A percentile compares a stretch with the other conserved stretches of the same genome.
phyloP scores from a whole-genome alignment of 2,888 invertebrate species.

The Galerucella nymphaeae region DNA sequence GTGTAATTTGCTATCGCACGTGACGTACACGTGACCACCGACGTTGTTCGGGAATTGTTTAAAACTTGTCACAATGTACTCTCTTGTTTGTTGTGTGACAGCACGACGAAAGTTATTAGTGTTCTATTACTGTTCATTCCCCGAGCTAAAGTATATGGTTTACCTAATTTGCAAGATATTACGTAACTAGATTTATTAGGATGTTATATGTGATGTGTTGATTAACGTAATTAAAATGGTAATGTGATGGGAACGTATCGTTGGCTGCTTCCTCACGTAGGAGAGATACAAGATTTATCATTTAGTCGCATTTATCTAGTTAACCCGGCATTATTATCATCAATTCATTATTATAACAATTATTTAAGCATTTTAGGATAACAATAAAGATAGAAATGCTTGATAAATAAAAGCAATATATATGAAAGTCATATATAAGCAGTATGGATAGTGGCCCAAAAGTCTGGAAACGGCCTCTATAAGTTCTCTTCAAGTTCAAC shows the following conservation, averaged over 20 bases:
- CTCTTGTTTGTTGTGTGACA: slow-evolving; percentile 54
- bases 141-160: slow-evolving; percentile 11
- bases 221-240: slow-evolving; percentile 15
- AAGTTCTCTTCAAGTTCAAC: too few relatives aligned
- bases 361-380: too few relatives aligned
- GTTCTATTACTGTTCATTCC: slow-evolving; percentile 24
- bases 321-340: too few relatives aligned
- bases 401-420: too few relatives aligned
- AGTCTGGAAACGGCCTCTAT: too few relatives aligned
- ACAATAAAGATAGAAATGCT: too few relatives aligned
- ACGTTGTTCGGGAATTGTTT: slow-evolving; percentile 60
- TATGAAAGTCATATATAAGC: too few relatives aligned
- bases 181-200: slow-evolving; percentile 17
- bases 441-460: too few relatives aligned
- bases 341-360: too few relatives aligned
- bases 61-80: slow-evolving; percentile 62
- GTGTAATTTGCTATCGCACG: slow-evolving; percentile 63
- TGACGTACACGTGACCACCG: slow-evolving; percentile 60
- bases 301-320: too few relatives aligned
- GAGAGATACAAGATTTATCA: too few relatives aligned
- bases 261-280: too few relatives aligned
- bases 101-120: slow-evolving; percentile 45
- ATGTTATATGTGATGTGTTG: slow-evolving; percentile 7
- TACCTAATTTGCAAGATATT: slow-evolving; percentile 23
- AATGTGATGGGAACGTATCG: not conserved